Evolutionary conservation across 2,113 vertebrate species (phyloP), one percentile per base, ranked within the genome.

Genomic region (Origma solitaria): DNA sequence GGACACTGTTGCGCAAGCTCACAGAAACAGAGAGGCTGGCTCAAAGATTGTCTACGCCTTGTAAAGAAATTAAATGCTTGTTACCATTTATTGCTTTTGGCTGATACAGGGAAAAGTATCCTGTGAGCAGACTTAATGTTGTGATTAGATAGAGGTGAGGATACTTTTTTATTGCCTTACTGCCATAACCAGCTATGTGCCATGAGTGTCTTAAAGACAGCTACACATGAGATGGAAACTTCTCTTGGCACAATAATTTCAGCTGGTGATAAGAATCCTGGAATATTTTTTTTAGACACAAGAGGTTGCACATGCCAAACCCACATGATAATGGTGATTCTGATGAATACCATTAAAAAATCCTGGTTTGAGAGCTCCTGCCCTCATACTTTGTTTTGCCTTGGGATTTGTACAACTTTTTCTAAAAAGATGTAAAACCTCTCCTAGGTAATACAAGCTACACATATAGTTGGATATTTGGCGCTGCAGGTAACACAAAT

Each of bases 61-160:
- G n/a, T 68, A 57, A 94, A 80, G 70, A 77, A 79, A 42, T 53
- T 66, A 85, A 93, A 80, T 44, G 24, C 21, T 82, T 62, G 15
- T 53, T 82, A 73, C 24, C 8, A 1, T 38, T 82, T 38, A 44
- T 28, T 77, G 45, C 3, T 87, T 94, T 94, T 92, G 54, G 47
- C 51, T 93, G 80, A 76, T 17, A 57, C 2, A 56, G 27, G 79
- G 37, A 31, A 86, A 91, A 82, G 61, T 44, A 54, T 54, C 73
- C 54, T 62, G 37, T 73, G 54, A 93, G 51, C 75, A 51, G 71
- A 19, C 27, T 58, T 50, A 61, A 61, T 23, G 19, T 23, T 71
- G 50, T 72, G 54, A 57, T 80, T 38, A 61, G 60, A 21, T 13
- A 68, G 31, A 70, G n/a, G 62, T 21, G 19, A 62, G 37, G 35